Evolutionary conservation across 2,888 invertebrate genomes (phyloP), one percentile per base, ranked within the genome.

Genomic region (Cryptus armator): DNA sequence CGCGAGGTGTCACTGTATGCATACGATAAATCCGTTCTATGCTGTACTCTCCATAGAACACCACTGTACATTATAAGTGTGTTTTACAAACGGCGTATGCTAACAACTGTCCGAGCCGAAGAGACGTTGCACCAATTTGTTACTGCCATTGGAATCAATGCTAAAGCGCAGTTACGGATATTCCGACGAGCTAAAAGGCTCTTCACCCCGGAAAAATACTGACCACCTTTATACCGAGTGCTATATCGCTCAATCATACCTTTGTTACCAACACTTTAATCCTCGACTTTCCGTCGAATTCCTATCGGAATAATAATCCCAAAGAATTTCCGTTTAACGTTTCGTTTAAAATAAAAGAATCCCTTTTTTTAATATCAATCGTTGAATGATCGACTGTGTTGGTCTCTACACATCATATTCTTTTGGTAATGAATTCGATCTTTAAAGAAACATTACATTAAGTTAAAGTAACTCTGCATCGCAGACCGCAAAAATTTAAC

Each of bases 121-220:
- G 12, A 71, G 71, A 71, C 37, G 43, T 79, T 43, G 29, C 51
- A 44, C 24, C 70, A 66, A 85, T 85, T 74, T 70, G 44, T 78
- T 29, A 70, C 64, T 32, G 81, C 46, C 70, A 70, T 44, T 71
- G 51, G 46, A 76, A 76, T 67, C 32, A 71, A 82, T 46, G 53
- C 44, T 37, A 46, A 19, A 62, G n/a, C 24, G 12, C 24, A 48
- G 74, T 75, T 67, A 59, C 16, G 67, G 68, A 74, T 19, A 75
- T 81, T 68, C 48, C n/a, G 72, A 59, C 44, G 37, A 24, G 43
- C 46, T 16, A 46, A 16, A 62, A 74, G 74, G 74, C 62, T 74
- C 46, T n/a, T n/a, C 56, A 24, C 37, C 37, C 70, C 32, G 2
- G 16, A 71, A 24, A 62, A 62, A 44, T 51, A 5, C 37, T 59